Evolutionary conservation across 30 jellyfish, hydroid and myxozoan species (phyloP).

Genomic region (Cassiopea xamachana): DNA sequence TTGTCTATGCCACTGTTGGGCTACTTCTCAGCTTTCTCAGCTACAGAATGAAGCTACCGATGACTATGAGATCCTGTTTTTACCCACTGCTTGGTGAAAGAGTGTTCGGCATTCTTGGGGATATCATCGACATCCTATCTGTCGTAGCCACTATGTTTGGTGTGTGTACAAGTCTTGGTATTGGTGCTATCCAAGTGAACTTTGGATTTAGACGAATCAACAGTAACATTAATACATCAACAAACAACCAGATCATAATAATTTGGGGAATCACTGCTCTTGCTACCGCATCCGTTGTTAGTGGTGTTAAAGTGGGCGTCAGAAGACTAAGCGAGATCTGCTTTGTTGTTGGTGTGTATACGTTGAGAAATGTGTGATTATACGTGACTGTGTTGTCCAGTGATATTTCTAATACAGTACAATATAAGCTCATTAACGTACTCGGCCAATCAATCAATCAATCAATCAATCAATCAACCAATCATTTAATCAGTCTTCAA

Average conservation of each 20-base stretch:
- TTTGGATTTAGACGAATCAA: slow-evolving; percentile 87
- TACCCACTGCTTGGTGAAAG: slow-evolving; percentile 94
- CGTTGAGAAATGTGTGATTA: too few relatives aligned
- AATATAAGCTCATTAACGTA: too few relatives aligned
- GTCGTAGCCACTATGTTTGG: slow-evolving; percentile 98
- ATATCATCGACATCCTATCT: slow-evolving; percentile 85
- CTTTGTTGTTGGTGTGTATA: slow-evolving; percentile 86
- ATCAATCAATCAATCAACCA: too few relatives aligned
- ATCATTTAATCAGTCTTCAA: too few relatives aligned
- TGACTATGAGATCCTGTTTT: slow-evolving; percentile 96
- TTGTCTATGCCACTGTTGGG: slow-evolving; percentile 86
- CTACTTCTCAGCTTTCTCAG: slow-evolving; percentile 81
- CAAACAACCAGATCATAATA: slow-evolving; percentile 73
- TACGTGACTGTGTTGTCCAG: too few relatives aligned
- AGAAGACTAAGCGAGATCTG: slow-evolving; percentile 90
- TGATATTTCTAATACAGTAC: too few relatives aligned
- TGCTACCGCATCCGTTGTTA: slow-evolving; percentile 95
- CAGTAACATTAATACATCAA: slow-evolving; percentile 57
- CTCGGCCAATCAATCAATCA: too few relatives aligned
- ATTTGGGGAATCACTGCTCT: slow-evolving; percentile 97
- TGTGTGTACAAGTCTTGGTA: slow-evolving; percentile 98
- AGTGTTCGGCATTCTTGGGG: slow-evolving; percentile 88
- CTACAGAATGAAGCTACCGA: slow-evolving; percentile 91
- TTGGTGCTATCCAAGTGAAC: slow-evolving; percentile 93
- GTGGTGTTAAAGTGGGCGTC: slow-evolving; percentile 92